Base-by-base conservation (phyloP, 2,113 vertebrate species). In the Myiopsitta monachus region DNA sequence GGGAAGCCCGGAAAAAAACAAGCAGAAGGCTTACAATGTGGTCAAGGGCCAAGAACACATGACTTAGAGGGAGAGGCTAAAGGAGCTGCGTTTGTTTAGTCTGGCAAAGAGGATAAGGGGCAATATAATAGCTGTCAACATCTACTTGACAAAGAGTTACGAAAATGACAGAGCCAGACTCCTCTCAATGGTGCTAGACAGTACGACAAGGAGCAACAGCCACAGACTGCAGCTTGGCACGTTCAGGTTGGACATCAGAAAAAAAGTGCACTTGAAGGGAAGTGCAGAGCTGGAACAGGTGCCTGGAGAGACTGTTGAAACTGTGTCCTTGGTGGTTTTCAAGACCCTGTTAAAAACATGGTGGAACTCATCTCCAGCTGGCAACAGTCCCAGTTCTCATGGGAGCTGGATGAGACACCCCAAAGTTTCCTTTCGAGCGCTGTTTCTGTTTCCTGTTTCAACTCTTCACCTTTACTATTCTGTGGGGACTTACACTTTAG, bases 21-120 rank as follows among this genome's bases (percentile, higher is more conserved):
- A 84, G 63, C 44, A 81, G 41, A 92, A 24, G 22, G 36, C 28
- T 89, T n/a, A 63, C 33, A 79, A 41, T 30, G 33, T 18, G 30
- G 36, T 81, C 66, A 89, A 82, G 66, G 83, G 66, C 94, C 92
- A 87, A 94, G 43, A 84, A 43, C 69, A 61, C 55, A 11, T 89
- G 66, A 82, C 77, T 95, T 74, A 87, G 73, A 84, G 52, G 76
- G 87, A 84, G 39, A 96, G 66, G 69, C 57, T 89, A 52, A 82
- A 91, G 67, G 33, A 91, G n/a, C 6, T 89, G 31, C 16, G 18
- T 95, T 89, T 97, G 68, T 91, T 95, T 95, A 92, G 87, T 79
- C 87, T 95, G 91, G 95, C 77, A 82, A 55, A 68, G 89, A 79
- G 49, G 80, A 87, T 68, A 94, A 97, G 80, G 67, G 84, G 66